A percentile compares a stretch with the other conserved stretches of the same genome.
Conservation (phyloP, 1,140 invertebrate species). For the Zaprionus davidi region DNA sequence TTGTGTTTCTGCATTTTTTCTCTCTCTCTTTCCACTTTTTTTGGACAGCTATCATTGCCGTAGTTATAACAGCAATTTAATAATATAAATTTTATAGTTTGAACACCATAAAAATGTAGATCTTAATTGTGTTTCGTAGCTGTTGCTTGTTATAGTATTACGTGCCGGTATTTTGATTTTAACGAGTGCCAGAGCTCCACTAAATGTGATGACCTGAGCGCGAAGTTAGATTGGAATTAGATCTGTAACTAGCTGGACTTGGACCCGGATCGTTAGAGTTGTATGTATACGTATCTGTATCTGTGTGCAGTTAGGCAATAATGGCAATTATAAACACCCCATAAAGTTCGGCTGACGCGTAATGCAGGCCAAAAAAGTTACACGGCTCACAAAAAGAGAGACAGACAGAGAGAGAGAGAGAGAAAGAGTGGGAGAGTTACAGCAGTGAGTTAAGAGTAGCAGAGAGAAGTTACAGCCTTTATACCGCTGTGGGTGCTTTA, state of each 20-base stretch:
- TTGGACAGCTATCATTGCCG: conserved; percentile 18
- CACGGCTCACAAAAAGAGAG: background rate
- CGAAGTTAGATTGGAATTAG: conserved; percentile 39
- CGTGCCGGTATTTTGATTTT: conserved; percentile 78
- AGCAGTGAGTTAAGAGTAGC: background rate
- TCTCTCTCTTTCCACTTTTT: conserved; percentile 12
- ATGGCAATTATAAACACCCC: conserved; percentile 67
- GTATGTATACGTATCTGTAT: background rate
- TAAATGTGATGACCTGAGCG: conserved; percentile 58
- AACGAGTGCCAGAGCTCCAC: conserved; percentile 47
- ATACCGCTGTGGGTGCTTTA: conserved; percentile 46
- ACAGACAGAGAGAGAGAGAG: conserved; percentile 6
- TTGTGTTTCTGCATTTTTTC: conserved; percentile 27
- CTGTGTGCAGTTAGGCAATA: conserved; percentile 69
- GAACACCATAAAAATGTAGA: conserved; percentile 78
- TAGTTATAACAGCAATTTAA: conserved; percentile 77
- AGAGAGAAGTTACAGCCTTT: conserved; percentile 13
- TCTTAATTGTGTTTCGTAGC: conserved; percentile 73
- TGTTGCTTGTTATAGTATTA: conserved; percentile 74
- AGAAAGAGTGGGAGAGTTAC: background rate
- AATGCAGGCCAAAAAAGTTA: conserved; percentile 40
- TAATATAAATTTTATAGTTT: conserved; percentile 82
- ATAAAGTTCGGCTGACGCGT: conserved; percentile 64
- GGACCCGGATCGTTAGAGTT: conserved; percentile 7
- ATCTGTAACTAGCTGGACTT: conserved; percentile 37